Base-by-base conservation (phyloP, 2,888 invertebrate species). In the Ecdyonurus torrentis region DNA sequence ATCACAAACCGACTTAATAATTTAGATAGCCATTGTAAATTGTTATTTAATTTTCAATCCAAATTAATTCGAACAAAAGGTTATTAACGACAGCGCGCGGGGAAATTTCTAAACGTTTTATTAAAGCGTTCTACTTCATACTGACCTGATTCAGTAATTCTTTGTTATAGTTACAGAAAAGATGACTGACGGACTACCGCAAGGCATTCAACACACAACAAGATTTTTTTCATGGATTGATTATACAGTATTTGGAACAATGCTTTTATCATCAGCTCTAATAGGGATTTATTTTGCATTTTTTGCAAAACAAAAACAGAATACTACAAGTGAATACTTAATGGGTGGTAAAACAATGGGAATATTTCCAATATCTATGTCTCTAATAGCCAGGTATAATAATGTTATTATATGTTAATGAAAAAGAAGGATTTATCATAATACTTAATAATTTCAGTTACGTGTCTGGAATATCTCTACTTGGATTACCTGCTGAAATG, bases 401-500 rank as follows among this genome's bases (percentile, higher is more conserved):
- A 37, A 37, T 37, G 5, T 37, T 37, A 37, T 37, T 37, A 37
- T 37, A 37, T 37, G 37, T 37, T 37, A 15, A 10, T 37, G 37
- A 37, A 37, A 37, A 5, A 37, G 15, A 10, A 10, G 5, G 15
- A 37, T 37, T 10, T 37, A 5, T 37, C 7, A 37, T 37, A 10
- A 10, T 37, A 37, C 15, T 5, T 37, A 37, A 37, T 10, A 5
- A 15, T 37, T 37, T 37, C 73, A 91, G 90, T 72, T 91, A 91
- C 72, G 85, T 92, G 71, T 91, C 91, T 18, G 91, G 91, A 61
- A 89, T 92, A 61, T 91, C 91, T 61, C 86, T 92, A 67, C 77
- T 92, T 67, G 92, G 92, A 25, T 90, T 89, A 2, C 90, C 91
- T 5, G 85, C 90, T 0, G 91, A 92, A 77, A 85, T 91, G 72